Conservation (phyloP, 2,888 invertebrate genomes). For the Drosophila kuntzei region DNA sequence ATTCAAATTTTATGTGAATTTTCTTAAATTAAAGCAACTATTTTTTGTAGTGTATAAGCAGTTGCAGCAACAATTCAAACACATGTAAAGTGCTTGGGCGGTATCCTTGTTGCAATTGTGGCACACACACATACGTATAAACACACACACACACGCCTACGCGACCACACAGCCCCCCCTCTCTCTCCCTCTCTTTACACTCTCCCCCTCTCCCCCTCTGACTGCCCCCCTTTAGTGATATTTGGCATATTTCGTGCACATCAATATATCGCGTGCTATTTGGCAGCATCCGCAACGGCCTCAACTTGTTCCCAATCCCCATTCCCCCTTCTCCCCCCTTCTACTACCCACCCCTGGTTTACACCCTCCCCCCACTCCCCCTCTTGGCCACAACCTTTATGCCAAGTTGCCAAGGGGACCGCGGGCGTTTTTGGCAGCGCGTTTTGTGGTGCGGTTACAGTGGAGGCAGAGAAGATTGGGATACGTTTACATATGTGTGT, state of each 20-base stretch:
- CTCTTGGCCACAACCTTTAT: conserved; percentile 7
- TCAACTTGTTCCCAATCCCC: conserved; percentile 34
- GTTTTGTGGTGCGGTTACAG: conserved; percentile 67
- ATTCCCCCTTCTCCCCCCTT: not conserved
- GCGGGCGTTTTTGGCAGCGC: conserved; percentile 73
- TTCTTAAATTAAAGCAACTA: not conserved
- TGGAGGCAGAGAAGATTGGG: conserved; percentile 1
- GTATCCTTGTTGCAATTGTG: conserved; percentile 45
- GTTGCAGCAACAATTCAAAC: conserved; percentile 33
- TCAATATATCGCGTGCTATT: conserved; percentile 79
- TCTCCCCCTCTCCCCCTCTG: not conserved
- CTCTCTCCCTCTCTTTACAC: not conserved
- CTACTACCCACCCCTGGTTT: not conserved
- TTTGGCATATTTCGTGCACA: conserved; percentile 79
- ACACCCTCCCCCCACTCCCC: not conserved
- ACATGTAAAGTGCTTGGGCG: conserved; percentile 67
- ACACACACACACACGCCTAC: not conserved
- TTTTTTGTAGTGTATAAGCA: not conserved
- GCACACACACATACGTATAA: not conserved
- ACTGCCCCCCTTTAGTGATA: conserved; percentile 47
- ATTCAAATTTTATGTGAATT: not conserved
- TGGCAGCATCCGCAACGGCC: conserved; percentile 67
- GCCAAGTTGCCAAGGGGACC: conserved; percentile 62
- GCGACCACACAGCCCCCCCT: not conserved
- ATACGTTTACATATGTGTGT: conserved; percentile 18